These are phyloP conservation scores for Scomberomorus guttatus DNA, from an alignment of 2,797 vertebrate genomes.

Conservation along the genomic window DNA sequence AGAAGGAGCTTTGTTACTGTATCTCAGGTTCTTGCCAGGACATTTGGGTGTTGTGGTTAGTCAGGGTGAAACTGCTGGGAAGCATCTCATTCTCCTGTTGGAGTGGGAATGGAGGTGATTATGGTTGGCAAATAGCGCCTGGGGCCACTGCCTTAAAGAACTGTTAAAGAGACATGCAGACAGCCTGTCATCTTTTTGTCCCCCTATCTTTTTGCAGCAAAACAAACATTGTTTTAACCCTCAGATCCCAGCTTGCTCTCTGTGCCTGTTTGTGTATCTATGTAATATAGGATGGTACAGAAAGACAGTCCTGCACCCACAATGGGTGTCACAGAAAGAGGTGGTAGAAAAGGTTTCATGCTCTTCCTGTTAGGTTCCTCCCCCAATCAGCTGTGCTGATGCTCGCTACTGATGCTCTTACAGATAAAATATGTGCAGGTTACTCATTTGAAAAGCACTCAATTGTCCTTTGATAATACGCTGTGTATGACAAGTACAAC, in stretches of 20 bases:
- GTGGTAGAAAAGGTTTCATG: conserved; percentile 45
- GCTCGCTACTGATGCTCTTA: conserved; percentile 58
- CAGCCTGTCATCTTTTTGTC: background rate
- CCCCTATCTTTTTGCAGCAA: conserved; percentile 8
- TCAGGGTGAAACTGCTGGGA: conserved; percentile 38
- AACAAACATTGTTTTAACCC: conserved; percentile 16
- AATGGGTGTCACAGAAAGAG: conserved; percentile 55
- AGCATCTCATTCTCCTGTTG: conserved; percentile 24
- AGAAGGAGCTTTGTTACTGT: background rate
- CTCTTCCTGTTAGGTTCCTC: conserved; percentile 74
- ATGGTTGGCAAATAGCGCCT: conserved; percentile 10
- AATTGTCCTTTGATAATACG: background rate
- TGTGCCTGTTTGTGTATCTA: conserved; percentile 19
- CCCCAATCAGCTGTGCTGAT: conserved; percentile 74
- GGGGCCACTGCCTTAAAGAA: conserved; percentile 11
- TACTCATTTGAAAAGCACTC: conserved; percentile 26
- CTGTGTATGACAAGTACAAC: background rate
- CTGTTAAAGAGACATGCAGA: conserved; percentile 27
- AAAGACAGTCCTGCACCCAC: conserved; percentile 39
- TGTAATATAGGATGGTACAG: conserved; percentile 37
- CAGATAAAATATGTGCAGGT: conserved; percentile 56
- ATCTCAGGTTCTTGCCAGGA: conserved; percentile 27
- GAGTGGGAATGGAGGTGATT: conserved; percentile 32
- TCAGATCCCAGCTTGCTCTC: conserved; percentile 17
- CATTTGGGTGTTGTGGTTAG: conserved; percentile 36